Conservation (phyloP, 2,113 vertebrate species). For the Vidua chalybeata region DNA sequence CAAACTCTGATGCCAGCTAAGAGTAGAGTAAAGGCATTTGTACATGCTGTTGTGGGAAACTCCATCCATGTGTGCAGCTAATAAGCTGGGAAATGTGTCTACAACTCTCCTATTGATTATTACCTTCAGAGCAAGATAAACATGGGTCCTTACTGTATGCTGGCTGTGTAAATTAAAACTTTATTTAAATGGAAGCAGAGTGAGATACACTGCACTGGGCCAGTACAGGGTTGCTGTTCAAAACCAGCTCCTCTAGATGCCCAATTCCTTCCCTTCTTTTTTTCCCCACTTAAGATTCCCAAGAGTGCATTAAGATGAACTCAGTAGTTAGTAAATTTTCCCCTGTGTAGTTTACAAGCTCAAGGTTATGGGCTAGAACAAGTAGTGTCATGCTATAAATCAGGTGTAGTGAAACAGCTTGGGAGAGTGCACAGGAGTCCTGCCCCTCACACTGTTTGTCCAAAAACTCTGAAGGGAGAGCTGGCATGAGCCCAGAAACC, state of each 20-base stretch:
- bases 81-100: slow-evolving; percentile 49
- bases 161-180: slow-evolving; percentile 57
- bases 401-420: slow-evolving; percentile 79
- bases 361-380: slow-evolving; percentile 78
- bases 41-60: slow-evolving; percentile 51
- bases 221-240: slow-evolving; percentile 3
- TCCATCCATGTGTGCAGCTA: slow-evolving; percentile 52
- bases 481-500: not conserved
- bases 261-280: not conserved
- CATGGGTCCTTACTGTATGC: not conserved
- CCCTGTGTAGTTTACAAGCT: slow-evolving; percentile 72
- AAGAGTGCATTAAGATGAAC: slow-evolving; percentile 40
- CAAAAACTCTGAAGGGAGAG: slow-evolving; percentile 62
- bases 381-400: slow-evolving; percentile 82
- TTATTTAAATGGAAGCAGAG: slow-evolving; percentile 65
- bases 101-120: slow-evolving; percentile 62
- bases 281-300: slow-evolving; percentile 32
- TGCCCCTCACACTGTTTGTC: slow-evolving; percentile 62
- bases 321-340: slow-evolving; percentile 67
- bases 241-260: slow-evolving; percentile 39
- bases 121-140: slow-evolving; percentile 48
- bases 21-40: slow-evolving; percentile 23
- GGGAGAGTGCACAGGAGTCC: slow-evolving; percentile 61
- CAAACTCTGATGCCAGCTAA: slow-evolving; percentile 10
- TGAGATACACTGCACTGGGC: not conserved